Percentiles rank a stretch among this genome's conserved stretches.
Evolutionary conservation across 2,113 vertebrate species (phyloP).

Genomic region (Struthidea cinerea): DNA sequence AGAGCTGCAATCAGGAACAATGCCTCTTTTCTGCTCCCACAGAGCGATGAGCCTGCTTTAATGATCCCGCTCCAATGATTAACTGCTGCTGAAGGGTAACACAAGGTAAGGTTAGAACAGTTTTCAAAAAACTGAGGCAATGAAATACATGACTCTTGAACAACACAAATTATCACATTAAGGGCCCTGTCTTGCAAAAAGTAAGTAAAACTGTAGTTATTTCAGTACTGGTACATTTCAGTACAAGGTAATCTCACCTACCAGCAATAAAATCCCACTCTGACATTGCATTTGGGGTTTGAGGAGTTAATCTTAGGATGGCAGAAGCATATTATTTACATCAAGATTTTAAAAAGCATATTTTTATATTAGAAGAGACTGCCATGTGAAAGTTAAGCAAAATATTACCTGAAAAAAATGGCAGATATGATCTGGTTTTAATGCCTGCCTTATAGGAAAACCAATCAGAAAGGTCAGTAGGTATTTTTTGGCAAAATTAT

Average conservation of each 20-base stretch:
- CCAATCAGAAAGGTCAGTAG: not conserved
- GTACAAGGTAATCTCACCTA: not conserved
- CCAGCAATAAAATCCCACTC: not conserved
- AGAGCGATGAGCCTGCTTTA: not conserved
- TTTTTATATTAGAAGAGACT: not conserved
- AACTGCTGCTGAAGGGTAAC: constrained; percentile 37
- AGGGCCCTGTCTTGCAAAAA: not conserved
- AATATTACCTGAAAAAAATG: not conserved
- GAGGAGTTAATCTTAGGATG: not conserved
- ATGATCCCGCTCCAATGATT: constrained; percentile 31
- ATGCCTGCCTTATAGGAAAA: not conserved
- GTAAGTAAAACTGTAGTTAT: not conserved
- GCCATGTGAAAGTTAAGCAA: not conserved
- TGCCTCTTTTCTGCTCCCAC: constrained; percentile 45
- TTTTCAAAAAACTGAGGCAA: constrained; percentile 29
- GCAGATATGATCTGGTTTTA: not conserved
- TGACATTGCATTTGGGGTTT: not conserved
- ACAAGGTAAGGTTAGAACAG: constrained; percentile 47
- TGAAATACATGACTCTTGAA: not conserved
- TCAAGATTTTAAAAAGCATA: not conserved
- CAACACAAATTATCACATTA: not conserved
- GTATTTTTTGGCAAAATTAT: not conserved
- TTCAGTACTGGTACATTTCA: not conserved
- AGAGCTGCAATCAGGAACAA: constrained; percentile 34
- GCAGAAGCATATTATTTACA: not conserved